These are phyloP conservation scores for Apis laboriosa DNA, from an alignment of 1,140 invertebrate species.

Conservation along the genomic window DNA sequence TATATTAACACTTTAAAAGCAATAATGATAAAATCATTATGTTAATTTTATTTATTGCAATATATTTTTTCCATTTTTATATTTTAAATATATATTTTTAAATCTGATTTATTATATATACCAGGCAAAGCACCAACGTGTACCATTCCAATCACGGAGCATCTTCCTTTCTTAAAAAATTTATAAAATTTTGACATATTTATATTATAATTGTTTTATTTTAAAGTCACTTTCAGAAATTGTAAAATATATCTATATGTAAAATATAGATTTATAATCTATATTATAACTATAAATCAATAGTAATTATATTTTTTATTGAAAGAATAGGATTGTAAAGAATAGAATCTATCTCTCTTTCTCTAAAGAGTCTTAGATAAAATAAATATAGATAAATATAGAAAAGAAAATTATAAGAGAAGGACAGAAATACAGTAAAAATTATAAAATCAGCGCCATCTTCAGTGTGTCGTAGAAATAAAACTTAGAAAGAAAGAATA, in stretches of 20 bases:
- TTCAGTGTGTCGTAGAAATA: too few relatives aligned
- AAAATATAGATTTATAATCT: not conserved
- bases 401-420: too few relatives aligned
- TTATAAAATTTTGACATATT: slow-evolving; percentile 75
- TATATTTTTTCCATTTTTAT: not conserved
- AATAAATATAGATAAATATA: too few relatives aligned
- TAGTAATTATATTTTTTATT: too few relatives aligned
- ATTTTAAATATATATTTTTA: not conserved
- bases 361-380: too few relatives aligned
- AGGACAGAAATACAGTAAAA: too few relatives aligned
- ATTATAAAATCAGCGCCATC: too few relatives aligned
- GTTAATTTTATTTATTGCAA: not conserved
- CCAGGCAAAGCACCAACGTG: slow-evolving; percentile 88
- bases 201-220: not conserved
- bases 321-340: too few relatives aligned
- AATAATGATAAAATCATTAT: not conserved
- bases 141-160: slow-evolving; percentile 88
- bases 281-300: not conserved
- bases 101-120: slow-evolving; percentile 63
- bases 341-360: too few relatives aligned
- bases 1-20: not conserved
- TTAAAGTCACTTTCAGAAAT: not conserved
- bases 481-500: too few relatives aligned
- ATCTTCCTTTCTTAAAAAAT: slow-evolving; percentile 75
- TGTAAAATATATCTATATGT: too few relatives aligned